Percentiles rank a stretch among this genome's conserved stretches.
phyloP scores from a whole-genome alignment of 2,113 vertebrate genomes.

The Pantherophis guttatus region DNA sequence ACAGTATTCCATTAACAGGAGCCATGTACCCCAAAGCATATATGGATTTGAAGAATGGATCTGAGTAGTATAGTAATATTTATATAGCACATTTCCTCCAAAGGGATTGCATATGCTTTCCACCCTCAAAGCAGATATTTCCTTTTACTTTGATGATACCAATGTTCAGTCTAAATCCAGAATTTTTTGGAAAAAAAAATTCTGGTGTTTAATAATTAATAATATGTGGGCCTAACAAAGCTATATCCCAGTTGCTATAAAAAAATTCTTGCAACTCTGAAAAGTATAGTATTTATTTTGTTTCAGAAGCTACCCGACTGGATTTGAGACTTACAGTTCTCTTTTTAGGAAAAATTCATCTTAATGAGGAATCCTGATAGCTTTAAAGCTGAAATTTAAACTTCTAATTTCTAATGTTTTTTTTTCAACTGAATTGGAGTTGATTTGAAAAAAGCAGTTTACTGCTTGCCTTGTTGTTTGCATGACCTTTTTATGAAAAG shows the following conservation, averaged over 20 bases:
- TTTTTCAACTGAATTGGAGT: constrained; percentile 39
- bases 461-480: constrained; percentile 49
- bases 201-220: background rate
- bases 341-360: constrained; percentile 6
- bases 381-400: constrained; percentile 29
- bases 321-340: constrained; percentile 13
- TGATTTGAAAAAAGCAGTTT: constrained; percentile 43
- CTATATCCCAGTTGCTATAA: background rate
- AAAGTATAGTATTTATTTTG: constrained; percentile 4
- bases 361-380: constrained; percentile 13
- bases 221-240: constrained; percentile 27
- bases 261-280: background rate
- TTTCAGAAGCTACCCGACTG: background rate
- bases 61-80: background rate
- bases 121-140: background rate
- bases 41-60: background rate
- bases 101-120: background rate
- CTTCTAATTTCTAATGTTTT: constrained; percentile 37
- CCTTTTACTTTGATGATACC: background rate
- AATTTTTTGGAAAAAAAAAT: background rate
- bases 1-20: background rate
- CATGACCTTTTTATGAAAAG: constrained; percentile 35
- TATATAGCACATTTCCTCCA: background rate
- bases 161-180: background rate
- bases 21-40: background rate